These are phyloP conservation scores for Diplodus puntazzo DNA, from an alignment of 2,797 vertebrate species.

Conservation along the genomic window DNA sequence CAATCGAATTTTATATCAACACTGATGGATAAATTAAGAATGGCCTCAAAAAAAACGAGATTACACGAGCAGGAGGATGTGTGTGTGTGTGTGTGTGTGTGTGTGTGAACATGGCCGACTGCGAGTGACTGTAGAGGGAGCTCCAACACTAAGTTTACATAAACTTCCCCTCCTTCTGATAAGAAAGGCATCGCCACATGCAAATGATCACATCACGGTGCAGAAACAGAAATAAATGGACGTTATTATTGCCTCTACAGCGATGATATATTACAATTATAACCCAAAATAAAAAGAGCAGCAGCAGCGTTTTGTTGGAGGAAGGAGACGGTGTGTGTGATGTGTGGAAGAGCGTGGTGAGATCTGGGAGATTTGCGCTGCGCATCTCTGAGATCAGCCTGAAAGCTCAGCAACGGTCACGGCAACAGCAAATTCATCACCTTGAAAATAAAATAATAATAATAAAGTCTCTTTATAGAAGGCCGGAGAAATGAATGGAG, in stretches of 20 bases:
- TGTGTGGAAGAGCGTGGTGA: conserved; percentile 70
- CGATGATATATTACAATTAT: conserved; percentile 82
- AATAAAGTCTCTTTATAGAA: conserved; percentile 50
- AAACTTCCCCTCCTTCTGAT: conserved; percentile 77
- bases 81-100: conserved; percentile 30
- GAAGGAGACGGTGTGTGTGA: conserved; percentile 64
- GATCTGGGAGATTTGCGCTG: conserved; percentile 60
- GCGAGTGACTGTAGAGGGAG: conserved; percentile 87
- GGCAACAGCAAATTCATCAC: conserved; percentile 62
- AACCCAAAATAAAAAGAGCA: conserved; percentile 47
- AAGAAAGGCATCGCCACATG: conserved; percentile 75
- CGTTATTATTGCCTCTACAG: conserved; percentile 79
- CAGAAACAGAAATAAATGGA: conserved; percentile 83
- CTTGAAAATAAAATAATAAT: conserved; percentile 21
- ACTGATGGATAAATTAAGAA: conserved; percentile 27
- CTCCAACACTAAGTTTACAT: conserved; percentile 88
- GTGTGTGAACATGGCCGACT: conserved; percentile 36
- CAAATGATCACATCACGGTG: conserved; percentile 80
- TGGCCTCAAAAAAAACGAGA: neutral
- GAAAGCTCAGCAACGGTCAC: conserved; percentile 49
- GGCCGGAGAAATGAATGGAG: conserved; percentile 73
- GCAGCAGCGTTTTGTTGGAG: conserved; percentile 40
- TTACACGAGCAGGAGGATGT: neutral
- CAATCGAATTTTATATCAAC: conserved; percentile 55
- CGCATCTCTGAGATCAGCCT: conserved; percentile 62